Percentiles rank a stretch among this genome's conserved stretches.
Evolutionary conservation across 2,113 vertebrate species (phyloP).

Genomic region (human): DNA sequence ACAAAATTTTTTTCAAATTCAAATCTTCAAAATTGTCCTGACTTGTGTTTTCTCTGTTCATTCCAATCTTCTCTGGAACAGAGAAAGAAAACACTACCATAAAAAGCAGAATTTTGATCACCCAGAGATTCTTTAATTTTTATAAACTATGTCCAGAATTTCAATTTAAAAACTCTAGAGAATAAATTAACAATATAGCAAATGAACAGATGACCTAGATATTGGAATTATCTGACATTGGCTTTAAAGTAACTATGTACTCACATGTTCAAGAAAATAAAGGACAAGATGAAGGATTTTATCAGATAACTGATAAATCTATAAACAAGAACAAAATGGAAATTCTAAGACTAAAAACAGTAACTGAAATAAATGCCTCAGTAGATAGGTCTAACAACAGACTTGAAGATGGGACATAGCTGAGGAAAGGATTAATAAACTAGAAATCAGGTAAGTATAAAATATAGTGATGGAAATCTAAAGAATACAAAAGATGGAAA

Average conservation of each 20-base stretch:
- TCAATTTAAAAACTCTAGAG: not conserved
- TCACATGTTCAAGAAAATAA: not conserved
- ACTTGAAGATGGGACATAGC: not conserved
- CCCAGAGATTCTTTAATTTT: not conserved
- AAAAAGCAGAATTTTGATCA: not conserved
- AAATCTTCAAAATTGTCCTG: not conserved
- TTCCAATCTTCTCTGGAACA: not conserved
- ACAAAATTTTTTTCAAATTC: not conserved
- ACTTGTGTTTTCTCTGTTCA: not conserved
- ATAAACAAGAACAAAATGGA: not conserved
- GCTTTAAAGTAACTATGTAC: not conserved
- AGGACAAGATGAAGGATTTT: not conserved
- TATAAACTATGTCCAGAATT: not conserved
- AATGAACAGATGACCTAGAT: not conserved
- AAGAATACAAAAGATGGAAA: not conserved
- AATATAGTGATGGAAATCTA: not conserved
- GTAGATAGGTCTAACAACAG: not conserved
- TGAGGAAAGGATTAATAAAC: not conserved
- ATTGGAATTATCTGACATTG: not conserved
- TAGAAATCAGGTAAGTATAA: not conserved
- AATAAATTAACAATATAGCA: not conserved
- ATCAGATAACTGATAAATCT: not conserved
- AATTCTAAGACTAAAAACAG: slow-evolving; percentile 12
- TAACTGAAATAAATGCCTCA: not conserved
- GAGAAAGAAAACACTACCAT: not conserved